phyloP scores from a whole-genome alignment of 2,113 vertebrate species.

The Phycodurus eques region DNA sequence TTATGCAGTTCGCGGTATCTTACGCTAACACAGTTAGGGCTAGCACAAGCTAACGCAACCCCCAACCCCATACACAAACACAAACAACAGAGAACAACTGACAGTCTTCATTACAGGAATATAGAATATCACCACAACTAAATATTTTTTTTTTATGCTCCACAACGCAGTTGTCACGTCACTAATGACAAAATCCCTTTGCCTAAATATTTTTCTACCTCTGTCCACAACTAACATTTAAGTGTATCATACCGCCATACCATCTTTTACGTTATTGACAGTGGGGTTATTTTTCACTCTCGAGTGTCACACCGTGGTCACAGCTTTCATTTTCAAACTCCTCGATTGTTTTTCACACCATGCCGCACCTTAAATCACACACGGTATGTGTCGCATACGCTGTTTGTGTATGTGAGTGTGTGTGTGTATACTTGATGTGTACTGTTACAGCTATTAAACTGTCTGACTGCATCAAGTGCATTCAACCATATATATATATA shows the following conservation, averaged over 20 bases:
- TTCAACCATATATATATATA: constrained; percentile 43
- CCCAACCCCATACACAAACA: no score
- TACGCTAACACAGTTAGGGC: no score
- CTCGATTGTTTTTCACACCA: constrained; percentile 48
- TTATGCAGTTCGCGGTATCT: no score
- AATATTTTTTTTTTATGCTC: not conserved
- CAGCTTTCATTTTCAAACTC: constrained; percentile 55
- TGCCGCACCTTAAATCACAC: constrained; percentile 50
- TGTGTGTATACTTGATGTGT: constrained; percentile 53
- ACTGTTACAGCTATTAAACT: constrained; percentile 65
- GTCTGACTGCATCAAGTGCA: constrained; percentile 64
- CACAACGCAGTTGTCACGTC: not conserved
- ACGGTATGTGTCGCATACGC: constrained; percentile 44
- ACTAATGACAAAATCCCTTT: not conserved
- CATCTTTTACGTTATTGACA: not conserved
- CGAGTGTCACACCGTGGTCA: constrained; percentile 41
- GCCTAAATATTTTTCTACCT: not conserved
- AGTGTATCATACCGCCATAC: not conserved
- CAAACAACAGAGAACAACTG: no score
- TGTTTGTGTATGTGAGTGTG: constrained; percentile 43
- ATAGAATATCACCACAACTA: not conserved
- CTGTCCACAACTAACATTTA: not conserved
- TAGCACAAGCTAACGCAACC: no score
- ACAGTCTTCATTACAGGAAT: not conserved
- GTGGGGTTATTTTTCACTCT: constrained; percentile 26